phyloP scores from a whole-genome alignment of 2,797 vertebrate species.

The Eremophila alpestris region DNA sequence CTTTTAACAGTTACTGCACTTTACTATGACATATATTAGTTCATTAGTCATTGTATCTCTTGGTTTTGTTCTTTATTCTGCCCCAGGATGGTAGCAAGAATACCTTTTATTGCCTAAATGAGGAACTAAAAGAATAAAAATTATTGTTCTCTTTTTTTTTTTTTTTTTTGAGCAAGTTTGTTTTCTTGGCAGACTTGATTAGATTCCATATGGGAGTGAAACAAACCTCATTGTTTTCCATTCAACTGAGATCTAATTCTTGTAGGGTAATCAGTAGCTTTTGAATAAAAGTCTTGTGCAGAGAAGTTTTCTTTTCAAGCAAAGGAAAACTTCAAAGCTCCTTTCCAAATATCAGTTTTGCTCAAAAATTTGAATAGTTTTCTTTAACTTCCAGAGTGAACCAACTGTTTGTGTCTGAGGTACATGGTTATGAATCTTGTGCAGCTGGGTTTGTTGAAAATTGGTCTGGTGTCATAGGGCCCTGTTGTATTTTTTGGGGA shows the following conservation, averaged over 20 bases:
- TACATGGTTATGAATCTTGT: background rate
- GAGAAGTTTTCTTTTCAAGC: background rate
- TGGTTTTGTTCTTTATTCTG: background rate
- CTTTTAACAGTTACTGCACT: background rate
- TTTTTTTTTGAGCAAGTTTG: background rate
- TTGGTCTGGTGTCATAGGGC: background rate
- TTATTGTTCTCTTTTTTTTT: background rate
- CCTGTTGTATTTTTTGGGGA: accelerated
- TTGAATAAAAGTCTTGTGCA: background rate
- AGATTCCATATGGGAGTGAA: background rate
- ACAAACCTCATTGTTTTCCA: background rate
- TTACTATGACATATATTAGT: background rate
- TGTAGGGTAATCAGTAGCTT: background rate
- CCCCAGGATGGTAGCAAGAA: background rate
- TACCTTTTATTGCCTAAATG: background rate
- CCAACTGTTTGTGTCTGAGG: background rate
- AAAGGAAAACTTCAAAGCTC: background rate
- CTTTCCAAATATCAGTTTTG: background rate
- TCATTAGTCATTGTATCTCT: background rate
- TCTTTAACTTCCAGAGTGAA: background rate
- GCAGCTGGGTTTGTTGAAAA: background rate
- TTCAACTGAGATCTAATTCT: background rate
- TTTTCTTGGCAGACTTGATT: background rate
- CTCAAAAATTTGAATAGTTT: background rate
- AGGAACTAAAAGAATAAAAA: background rate